Evolutionary conservation across 2,888 invertebrate genomes (phyloP).

Genomic region (Caenorhabditis plicata): DNA sequence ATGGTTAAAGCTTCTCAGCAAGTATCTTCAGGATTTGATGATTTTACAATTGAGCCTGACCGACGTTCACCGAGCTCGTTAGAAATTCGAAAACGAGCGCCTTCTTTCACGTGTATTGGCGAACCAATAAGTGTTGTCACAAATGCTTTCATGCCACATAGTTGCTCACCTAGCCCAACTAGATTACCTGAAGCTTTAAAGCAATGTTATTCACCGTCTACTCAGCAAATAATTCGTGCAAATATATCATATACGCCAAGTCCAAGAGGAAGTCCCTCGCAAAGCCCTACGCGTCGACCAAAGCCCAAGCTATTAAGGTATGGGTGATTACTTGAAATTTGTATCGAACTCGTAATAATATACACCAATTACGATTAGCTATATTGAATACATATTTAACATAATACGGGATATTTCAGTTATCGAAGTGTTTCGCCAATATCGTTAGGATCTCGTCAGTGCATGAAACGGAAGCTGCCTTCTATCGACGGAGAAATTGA

Average conservation of each 20-base stretch:
- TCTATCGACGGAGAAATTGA: conserved; percentile 4
- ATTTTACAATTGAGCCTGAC: conserved; percentile 39
- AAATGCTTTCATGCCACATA: conserved; percentile 55
- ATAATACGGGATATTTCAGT: background rate
- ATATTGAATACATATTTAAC: no score
- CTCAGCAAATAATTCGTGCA: conserved; percentile 60
- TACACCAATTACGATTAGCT: no score
- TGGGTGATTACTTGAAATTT: background rate
- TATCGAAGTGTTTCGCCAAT: conserved; percentile 26
- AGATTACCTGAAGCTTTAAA: conserved; percentile 39
- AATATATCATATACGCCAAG: conserved; percentile 63
- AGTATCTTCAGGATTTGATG: conserved; percentile 60
- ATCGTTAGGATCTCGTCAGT: background rate
- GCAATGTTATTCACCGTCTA: conserved; percentile 63
- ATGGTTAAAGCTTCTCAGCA: conserved; percentile 52
- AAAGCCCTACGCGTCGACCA: conserved; percentile 36
- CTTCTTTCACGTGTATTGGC: conserved; percentile 18
- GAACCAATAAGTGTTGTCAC: conserved; percentile 64
- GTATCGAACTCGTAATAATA: background rate
- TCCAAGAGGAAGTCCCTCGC: conserved; percentile 37
- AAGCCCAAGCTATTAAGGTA: conserved; percentile 24
- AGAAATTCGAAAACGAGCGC: conserved; percentile 18
- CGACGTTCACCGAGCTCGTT: conserved; percentile 8
- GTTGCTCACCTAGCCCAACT: conserved; percentile 62
- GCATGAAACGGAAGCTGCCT: conserved; percentile 17